Base-by-base conservation (phyloP, 2,888 invertebrate species). In the Prenolepis imparis region DNA sequence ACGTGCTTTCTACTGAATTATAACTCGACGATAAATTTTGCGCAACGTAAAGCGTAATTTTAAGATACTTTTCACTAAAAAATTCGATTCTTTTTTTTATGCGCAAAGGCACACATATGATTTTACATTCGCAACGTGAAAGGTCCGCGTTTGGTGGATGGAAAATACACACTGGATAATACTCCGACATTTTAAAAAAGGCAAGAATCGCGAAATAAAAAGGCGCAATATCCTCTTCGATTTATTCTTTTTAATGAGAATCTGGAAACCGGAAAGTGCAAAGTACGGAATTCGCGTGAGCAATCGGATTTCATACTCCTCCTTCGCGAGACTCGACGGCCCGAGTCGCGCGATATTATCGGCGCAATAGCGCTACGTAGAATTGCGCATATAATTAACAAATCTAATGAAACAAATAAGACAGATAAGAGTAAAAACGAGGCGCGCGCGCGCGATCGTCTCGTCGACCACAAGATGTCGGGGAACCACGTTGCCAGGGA, bases 391-490 rank as follows among this genome's bases (percentile, higher is more conserved):
- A 24, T 18, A 44, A 70, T 78, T 78, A 70, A 59, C 78, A 78
- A 78, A 70, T 78, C 72, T 78, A 78, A 72, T 59, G 72, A 78
- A 78, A 78, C 21, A 32, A 70, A 78, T 78, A 57, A 57, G 57
- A 78, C 32, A 59, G 32, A 44, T 59, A 70, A 68, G 41, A 52
- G 48, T 8, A 52, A n/a, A 48, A 52, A 52, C 55, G 68, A 36
- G 28, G n/a, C 21, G 15, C 6, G 61, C 61, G 0, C 77, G 59
- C 64, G 52, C 36, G n/a, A n/a, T 4, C 57, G 41, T 15, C n/a
- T 15, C 28, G 68, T 28, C 18, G 86, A 87, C 66, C 28, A 90
- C 88, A 92, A 91, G 88, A 91, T 91, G 92, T 88, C 91, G 89
- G 78, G 78, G 84, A 85, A 90, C 91, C 92, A 91, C 91, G 91